Base-by-base conservation (phyloP, 92 coral and sea anemone genomes). In the Paragorgia papillata region DNA sequence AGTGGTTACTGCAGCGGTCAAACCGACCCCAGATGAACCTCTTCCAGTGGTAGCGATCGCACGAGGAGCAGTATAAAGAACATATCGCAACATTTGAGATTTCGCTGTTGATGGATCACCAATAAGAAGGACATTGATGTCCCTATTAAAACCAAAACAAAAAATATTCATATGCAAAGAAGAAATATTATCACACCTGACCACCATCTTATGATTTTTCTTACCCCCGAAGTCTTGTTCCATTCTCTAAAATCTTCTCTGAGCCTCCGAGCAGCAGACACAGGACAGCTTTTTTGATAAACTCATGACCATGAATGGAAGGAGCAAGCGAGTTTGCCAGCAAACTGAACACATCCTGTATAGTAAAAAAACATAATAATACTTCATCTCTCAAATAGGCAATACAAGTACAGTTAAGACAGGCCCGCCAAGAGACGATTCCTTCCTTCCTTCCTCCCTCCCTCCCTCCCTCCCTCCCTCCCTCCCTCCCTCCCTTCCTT, bases 21-120 rank as follows among this genome's bases (percentile, higher is more conserved):
- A 77, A 59, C 98, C 98, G 22, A 94, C 98, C 5, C 98, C 98
- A 18, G 98, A 90, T 4, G 98, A 94, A 18, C 98, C 98, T 21
- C 98, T 97, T 30, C 98, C 98, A 56, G 98, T 94, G 15, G 98
- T 94, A 13, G 97, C 84, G 73, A 94, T 94, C 30, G 98, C 98
- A 73, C 98, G 90, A 0, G 98, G 98, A 8, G 98, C 98, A 14
- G 97, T 82, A 53, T 94, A 95, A 0, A 94, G 92, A 40, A 94
- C 98, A 76, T 91, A 94, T 87, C 98, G 81, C 33, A 94, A 69
- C 98, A 94, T 94, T 79, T 94, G 98, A 1, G 98, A 94, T 69
- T 94, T 94, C 1, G 98, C 98, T 24, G 98, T 94, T 9, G 98
- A 94, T 20, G 98, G 98, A 80, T 94, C 98, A 29, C 98, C 98